Base-by-base conservation (phyloP, 2,113 vertebrate genomes). In the Pseudorasbora parva region DNA sequence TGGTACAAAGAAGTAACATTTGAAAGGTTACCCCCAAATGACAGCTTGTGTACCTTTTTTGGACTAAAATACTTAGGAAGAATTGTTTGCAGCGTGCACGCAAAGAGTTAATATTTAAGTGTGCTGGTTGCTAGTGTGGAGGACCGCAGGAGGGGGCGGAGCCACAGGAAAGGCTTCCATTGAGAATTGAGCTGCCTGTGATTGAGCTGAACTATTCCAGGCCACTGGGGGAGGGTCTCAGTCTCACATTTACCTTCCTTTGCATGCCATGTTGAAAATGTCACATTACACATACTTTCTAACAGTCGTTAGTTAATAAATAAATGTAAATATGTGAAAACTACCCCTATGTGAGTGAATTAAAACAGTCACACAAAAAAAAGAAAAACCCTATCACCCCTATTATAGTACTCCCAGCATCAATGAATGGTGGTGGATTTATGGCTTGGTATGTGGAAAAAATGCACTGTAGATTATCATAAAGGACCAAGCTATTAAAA, bases 171-270 rank as follows among this genome's bases (percentile, higher is more conserved):
- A 14, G 59, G 21, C 77, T 87, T 86, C 86, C 86, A 88, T 88
- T 88, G 89, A 87, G 89, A 86, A 87, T 88, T 82, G 83, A 56
- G 59, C 79, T 86, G 84, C 74, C 84, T 84, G 84, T 86, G 82
- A 89, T 87, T 88, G 87, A 87, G 88, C 76, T 77, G 37, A 89
- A 88, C 88, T 76, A 86, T 85, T 87, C 45, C 8, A 4, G 25
- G 59, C 23, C 19, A 14, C 37, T 14, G 69, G 73, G 59, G 86
- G 86, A 81, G 85, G 79, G 75, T 68, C 11, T 64, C 17, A 23
- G 49, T 47, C 69, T 17, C 30, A 0, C 60, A 14, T 27, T 69
- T 79, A 78, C 47, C 47, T 81, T 81, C 30, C 79, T 79, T 30
- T 79, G 43, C 15, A 33, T 41, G 64, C 1, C 23, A 14, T 9